Percentiles rank a stretch among this genome's conserved stretches.
Conservation (phyloP, 2,888 invertebrate genomes). For the Amitus sp. region DNA sequence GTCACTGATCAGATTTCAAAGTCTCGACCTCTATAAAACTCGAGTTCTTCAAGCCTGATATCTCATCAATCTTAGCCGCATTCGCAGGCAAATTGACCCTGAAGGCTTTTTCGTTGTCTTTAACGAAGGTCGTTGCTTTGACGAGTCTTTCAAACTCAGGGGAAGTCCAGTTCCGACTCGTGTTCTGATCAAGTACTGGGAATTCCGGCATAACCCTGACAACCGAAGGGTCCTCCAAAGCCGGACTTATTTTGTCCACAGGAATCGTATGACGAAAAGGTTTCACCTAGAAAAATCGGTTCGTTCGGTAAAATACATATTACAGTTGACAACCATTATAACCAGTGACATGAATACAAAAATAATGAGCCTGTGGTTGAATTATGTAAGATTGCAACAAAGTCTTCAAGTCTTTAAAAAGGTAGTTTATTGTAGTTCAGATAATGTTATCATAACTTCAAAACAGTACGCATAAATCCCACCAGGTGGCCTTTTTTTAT, state of each 20-base stretch:
- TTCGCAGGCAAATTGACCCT: slow-evolving; percentile 31
- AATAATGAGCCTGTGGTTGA: too few species aligned
- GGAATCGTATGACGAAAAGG: slow-evolving; percentile 63
- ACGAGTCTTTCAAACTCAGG: slow-evolving; percentile 39
- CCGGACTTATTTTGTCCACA: slow-evolving; percentile 58
- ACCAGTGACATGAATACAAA: too few species aligned
- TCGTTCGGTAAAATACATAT: too few species aligned
- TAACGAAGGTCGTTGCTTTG: slow-evolving; percentile 41
- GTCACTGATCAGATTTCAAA: slow-evolving; percentile 28
- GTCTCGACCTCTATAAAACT: slow-evolving; percentile 53
- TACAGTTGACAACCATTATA: too few species aligned
- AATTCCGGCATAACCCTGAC: slow-evolving; percentile 26
- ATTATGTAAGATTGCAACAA: too few species aligned
- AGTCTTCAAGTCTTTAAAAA: too few species aligned
- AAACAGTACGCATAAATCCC: too few species aligned
- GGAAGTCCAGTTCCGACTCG: too few species aligned
- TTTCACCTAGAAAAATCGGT: too few species aligned
- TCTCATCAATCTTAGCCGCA: slow-evolving; percentile 38
- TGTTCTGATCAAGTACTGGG: slow-evolving; percentile 6
- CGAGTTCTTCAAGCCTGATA: slow-evolving; percentile 48
- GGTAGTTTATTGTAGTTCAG: too few species aligned
- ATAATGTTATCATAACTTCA: too few species aligned
- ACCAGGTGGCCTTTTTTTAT: too few species aligned
- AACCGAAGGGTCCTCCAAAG: slow-evolving; percentile 25
- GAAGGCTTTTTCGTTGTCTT: slow-evolving; percentile 27